These are phyloP conservation scores for Mesorhabditis sp. DNA, from an alignment of 2,888 invertebrate species.

Conservation along the genomic window DNA sequence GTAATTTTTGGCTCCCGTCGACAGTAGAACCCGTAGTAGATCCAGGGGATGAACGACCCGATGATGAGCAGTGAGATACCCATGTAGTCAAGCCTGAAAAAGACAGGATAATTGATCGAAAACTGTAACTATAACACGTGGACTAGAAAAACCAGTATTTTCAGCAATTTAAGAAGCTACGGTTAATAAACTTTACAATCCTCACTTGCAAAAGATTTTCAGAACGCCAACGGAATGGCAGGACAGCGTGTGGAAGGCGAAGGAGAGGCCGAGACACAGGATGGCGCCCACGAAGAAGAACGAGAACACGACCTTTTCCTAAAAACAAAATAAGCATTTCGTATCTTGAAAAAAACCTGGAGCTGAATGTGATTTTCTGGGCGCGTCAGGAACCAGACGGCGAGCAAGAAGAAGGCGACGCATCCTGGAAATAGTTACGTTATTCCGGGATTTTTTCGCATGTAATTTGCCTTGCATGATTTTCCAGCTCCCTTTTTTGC, in stretches of 20 bases:
- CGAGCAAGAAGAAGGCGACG: constrained; percentile 66
- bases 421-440: constrained; percentile 43
- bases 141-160: not conserved
- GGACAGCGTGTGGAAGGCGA: constrained; percentile 93
- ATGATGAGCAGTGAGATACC: constrained; percentile 95
- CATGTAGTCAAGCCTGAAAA: constrained; percentile 83
- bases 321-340: constrained; percentile 29
- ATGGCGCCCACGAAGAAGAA: constrained; percentile 95
- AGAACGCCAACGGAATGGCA: constrained; percentile 97
- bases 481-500: no score
- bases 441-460: not conserved
- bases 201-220: constrained; percentile 85
- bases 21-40: constrained; percentile 98
- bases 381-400: constrained; percentile 80
- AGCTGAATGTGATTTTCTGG: constrained; percentile 75
- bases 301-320: constrained; percentile 71
- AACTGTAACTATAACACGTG: not conserved
- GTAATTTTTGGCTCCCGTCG: constrained; percentile 60
- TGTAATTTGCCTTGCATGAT: no score
- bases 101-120: not conserved
- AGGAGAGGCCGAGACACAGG: constrained; percentile 90
- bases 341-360: constrained; percentile 90
- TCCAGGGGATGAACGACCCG: constrained; percentile 98
- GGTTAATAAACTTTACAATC: not conserved
- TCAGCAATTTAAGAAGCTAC: not conserved